These are phyloP conservation scores for Lanius ludovicianus DNA, from an alignment of 2,113 vertebrate species.

Conservation along the genomic window DNA sequence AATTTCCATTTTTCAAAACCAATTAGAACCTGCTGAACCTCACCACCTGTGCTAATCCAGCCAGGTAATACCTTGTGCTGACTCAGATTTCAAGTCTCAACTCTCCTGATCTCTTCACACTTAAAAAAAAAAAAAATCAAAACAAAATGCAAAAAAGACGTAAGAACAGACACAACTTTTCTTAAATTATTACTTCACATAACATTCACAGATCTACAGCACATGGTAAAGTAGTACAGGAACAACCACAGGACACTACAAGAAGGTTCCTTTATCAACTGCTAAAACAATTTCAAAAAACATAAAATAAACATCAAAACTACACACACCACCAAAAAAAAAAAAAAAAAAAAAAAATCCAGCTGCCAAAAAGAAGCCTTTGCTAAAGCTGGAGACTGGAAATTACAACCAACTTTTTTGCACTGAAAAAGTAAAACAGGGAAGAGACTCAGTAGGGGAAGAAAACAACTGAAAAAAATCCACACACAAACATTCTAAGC, in stretches of 20 bases:
- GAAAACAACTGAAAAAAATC: neutral
- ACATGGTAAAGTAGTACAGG: neutral
- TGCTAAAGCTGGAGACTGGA: neutral
- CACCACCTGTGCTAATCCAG: neutral
- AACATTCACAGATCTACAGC: neutral
- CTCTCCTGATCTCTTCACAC: neutral
- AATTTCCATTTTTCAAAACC: neutral
- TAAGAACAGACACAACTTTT: neutral
- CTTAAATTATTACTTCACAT: neutral
- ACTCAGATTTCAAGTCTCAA: conserved; percentile 10
- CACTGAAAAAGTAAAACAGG: neutral
- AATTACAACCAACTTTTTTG: neutral
- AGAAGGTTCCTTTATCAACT: neutral
- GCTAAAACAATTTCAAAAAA: neutral
- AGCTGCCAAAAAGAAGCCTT: neutral
- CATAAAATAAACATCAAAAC: neutral
- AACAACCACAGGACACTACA: neutral
- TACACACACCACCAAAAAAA: neutral
- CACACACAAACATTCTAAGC: neutral
- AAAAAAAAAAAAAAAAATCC: neutral
- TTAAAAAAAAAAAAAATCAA: neutral
- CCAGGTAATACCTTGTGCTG: neutral
- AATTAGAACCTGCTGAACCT: neutral
- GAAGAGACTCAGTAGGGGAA: neutral
- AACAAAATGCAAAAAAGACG: neutral